Percentiles rank a stretch among this genome's conserved stretches.
These are phyloP conservation scores for Eulithis prunata DNA, from an alignment of 2,888 invertebrate genomes.

Conservation along the genomic window DNA sequence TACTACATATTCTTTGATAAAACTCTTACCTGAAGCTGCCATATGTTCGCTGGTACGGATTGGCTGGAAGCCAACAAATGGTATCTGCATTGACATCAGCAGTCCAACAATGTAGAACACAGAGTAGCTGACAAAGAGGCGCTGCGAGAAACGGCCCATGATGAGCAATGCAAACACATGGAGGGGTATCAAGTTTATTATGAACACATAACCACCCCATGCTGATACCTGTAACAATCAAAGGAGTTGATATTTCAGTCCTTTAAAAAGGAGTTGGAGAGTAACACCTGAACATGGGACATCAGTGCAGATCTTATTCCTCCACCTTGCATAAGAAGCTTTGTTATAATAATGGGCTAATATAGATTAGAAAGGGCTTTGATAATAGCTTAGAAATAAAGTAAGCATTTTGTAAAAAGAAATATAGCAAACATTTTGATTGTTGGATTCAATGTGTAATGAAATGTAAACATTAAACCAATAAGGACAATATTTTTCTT, in stretches of 20 bases:
- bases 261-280: too few relatives aligned
- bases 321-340: too few relatives aligned
- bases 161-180: slow-evolving; percentile 97
- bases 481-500: too few relatives aligned
- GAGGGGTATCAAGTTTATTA: slow-evolving; percentile 99
- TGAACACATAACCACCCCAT: slow-evolving; percentile 99
- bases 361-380: neutral
- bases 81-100: slow-evolving; percentile 98
- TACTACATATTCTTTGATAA: neutral
- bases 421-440: neutral
- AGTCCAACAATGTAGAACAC: slow-evolving; percentile 98
- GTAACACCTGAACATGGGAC: too few relatives aligned
- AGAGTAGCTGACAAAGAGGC: slow-evolving; percentile 97
- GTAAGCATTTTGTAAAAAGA: neutral
- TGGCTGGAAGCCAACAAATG: slow-evolving; percentile 98
- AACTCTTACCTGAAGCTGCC: slow-evolving; percentile 93
- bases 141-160: slow-evolving; percentile 97
- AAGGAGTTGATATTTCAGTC: too few relatives aligned
- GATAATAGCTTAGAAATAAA: neutral
- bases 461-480: too few relatives aligned
- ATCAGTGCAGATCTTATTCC: too few relatives aligned
- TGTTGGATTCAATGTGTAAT: too few relatives aligned
- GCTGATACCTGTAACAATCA: slow-evolving; percentile 92
- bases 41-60: slow-evolving; percentile 99
- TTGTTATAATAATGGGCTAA: too few relatives aligned